Conservation (phyloP, 2,888 invertebrate species). For the Tenodera sinensis region DNA sequence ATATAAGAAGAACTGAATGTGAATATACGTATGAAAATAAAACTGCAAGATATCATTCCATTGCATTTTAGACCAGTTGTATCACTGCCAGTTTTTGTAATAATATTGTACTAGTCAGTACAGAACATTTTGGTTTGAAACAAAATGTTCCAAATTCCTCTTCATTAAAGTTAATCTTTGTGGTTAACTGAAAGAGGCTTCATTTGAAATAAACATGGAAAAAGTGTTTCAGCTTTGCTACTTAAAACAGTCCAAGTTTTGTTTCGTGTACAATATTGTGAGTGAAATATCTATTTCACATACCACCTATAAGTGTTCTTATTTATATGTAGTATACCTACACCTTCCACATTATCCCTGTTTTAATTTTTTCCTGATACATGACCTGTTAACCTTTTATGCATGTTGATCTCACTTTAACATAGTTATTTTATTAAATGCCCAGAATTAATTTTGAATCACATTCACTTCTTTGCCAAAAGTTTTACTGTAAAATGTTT, state of each 20-base stretch:
- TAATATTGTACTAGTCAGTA: constrained; percentile 28
- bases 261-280: not conserved
- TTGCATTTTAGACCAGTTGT: constrained; percentile 23
- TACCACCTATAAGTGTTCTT: not conserved
- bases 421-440: too few species aligned
- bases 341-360: not conserved
- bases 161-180: not conserved
- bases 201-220: not conserved
- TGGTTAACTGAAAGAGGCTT: not conserved
- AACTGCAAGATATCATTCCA: constrained; percentile 27
- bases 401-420: too few species aligned
- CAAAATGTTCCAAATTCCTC: not conserved
- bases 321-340: not conserved
- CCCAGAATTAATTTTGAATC: too few species aligned
- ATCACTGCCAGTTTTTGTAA: constrained; percentile 29
- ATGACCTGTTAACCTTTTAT: too few species aligned
- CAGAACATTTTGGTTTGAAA: constrained; percentile 8
- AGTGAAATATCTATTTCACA: not conserved
- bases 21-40: constrained; percentile 15
- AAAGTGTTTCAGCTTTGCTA: not conserved
- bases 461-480: too few species aligned
- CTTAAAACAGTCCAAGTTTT: not conserved
- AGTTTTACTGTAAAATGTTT: too few species aligned
- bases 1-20: not conserved
- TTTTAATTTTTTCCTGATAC: not conserved